Percentiles rank a stretch among this genome's conserved stretches.
phyloP scores from a whole-genome alignment of 2,113 vertebrate species.

The Monopterus albus region DNA sequence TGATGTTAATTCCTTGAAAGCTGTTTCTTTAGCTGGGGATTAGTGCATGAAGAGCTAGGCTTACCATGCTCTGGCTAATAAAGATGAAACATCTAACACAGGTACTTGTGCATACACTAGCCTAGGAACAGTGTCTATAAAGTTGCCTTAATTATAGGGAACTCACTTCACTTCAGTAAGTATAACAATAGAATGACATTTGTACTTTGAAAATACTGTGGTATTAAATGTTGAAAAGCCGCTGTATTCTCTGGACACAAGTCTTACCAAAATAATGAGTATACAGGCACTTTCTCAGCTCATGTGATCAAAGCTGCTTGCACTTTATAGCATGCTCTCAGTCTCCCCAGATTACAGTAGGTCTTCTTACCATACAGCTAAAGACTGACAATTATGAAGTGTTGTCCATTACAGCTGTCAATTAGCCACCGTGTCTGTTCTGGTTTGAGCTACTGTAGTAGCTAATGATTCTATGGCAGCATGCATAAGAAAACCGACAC shows the following conservation, averaged over 20 bases:
- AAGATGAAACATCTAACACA: slow-evolving; percentile 87
- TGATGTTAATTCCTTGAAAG: slow-evolving; percentile 88
- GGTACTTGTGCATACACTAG: slow-evolving; percentile 78
- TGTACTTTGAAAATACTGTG: slow-evolving; percentile 62
- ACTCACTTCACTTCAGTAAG: slow-evolving; percentile 71
- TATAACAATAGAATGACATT: slow-evolving; percentile 76
- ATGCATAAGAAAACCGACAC: slow-evolving; percentile 74
- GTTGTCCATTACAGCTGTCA: slow-evolving; percentile 83
- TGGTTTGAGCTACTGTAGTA: slow-evolving; percentile 71
- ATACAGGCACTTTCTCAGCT: slow-evolving; percentile 53
- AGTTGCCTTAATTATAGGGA: slow-evolving; percentile 82
- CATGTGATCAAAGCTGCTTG: slow-evolving; percentile 59
- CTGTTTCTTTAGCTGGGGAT: slow-evolving; percentile 87
- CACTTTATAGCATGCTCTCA: slow-evolving; percentile 48
- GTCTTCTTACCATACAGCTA: slow-evolving; percentile 46
- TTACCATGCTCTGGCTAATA: slow-evolving; percentile 85
- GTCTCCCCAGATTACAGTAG: slow-evolving; percentile 46
- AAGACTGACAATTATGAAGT: slow-evolving; percentile 84
- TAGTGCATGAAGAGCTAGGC: slow-evolving; percentile 83
- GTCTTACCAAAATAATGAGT: slow-evolving; percentile 71
- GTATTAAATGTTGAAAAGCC: slow-evolving; percentile 70
- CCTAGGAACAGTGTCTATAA: slow-evolving; percentile 74
- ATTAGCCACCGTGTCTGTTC: slow-evolving; percentile 78
- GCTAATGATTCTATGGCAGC: slow-evolving; percentile 80
- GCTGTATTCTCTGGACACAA: slow-evolving; percentile 60